Evolutionary conservation across 2,797 vertebrate genomes (phyloP).

Genomic region (Gila robusta): DNA sequence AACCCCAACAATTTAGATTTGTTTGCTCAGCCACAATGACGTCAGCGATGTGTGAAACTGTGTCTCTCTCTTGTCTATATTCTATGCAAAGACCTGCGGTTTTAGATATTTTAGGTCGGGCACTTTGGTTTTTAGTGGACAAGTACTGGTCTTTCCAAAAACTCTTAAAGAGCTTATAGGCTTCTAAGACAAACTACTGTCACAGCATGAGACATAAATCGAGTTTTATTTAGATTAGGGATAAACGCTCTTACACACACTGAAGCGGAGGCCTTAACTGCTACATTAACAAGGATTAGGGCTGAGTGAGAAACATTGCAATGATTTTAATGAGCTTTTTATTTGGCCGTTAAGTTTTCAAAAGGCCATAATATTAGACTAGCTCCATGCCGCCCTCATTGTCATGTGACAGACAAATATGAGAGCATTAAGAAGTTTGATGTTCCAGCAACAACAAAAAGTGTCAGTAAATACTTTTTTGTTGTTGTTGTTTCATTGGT

Average conservation of each 20-base stretch:
- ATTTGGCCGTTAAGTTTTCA: not conserved
- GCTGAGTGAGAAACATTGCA: not conserved
- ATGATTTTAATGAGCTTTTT: conserved; percentile 13
- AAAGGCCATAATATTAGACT: not conserved
- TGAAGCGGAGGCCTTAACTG: conserved; percentile 4
- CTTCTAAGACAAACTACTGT: conserved; percentile 2
- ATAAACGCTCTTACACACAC: conserved; percentile 6
- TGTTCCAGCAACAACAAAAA: not conserved
- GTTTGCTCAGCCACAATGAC: not conserved
- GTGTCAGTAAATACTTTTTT: no score
- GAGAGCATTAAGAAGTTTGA: not conserved
- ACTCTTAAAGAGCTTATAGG: conserved; percentile 1
- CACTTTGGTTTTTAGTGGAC: conserved; percentile 37
- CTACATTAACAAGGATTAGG: not conserved
- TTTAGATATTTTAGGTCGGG: conserved; percentile 18
- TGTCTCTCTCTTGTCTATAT: not conserved
- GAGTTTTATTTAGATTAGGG: conserved; percentile 18
- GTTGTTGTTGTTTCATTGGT: not conserved
- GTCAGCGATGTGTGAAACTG: not conserved
- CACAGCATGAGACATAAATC: conserved; percentile 1
- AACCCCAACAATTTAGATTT: not conserved
- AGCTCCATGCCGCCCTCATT: not conserved
- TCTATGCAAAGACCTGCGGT: not conserved
- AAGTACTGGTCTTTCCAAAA: not conserved
- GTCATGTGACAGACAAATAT: not conserved